These are phyloP conservation scores for Panzeria rudis DNA, from an alignment of 2,888 invertebrate species.

Conservation along the genomic window DNA sequence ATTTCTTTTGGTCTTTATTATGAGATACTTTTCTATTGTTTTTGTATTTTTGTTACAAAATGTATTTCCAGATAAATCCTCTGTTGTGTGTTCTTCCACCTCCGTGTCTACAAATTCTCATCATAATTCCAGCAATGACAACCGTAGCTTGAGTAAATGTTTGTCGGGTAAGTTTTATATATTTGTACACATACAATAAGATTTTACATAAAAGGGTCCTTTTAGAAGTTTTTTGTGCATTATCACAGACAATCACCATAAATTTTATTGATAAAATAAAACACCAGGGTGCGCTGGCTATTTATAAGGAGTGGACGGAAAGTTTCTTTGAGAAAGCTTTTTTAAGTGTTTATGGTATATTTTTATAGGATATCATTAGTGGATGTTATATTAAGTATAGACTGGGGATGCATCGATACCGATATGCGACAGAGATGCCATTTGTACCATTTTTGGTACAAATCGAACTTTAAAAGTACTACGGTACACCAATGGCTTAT, in stretches of 20 bases:
- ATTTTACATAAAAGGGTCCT: slow-evolving; percentile 27
- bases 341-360: background rate
- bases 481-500: too few species aligned
- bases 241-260: slow-evolving; percentile 76
- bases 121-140: slow-evolving; percentile 76
- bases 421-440: too few species aligned
- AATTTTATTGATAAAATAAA: slow-evolving; percentile 29
- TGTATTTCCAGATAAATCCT: slow-evolving; percentile 80
- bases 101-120: slow-evolving; percentile 75
- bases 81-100: slow-evolving; percentile 79
- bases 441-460: too few species aligned
- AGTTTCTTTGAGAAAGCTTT: slow-evolving; percentile 1
- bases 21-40: slow-evolving; percentile 25
- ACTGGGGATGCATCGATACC: too few species aligned
- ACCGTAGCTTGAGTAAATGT: slow-evolving; percentile 79
- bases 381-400: background rate
- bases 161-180: slow-evolving; percentile 78
- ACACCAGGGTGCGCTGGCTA: slow-evolving; percentile 54
- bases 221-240: slow-evolving; percentile 67
- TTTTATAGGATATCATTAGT: background rate
- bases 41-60: slow-evolving; percentile 46
- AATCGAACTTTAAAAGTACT: too few species aligned
- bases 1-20: slow-evolving; percentile 16
- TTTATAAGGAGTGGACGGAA: background rate
- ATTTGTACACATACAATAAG: background rate